Evolutionary conservation across 1,140 invertebrate genomes (phyloP).

Genomic region (Achatina immaculata): DNA sequence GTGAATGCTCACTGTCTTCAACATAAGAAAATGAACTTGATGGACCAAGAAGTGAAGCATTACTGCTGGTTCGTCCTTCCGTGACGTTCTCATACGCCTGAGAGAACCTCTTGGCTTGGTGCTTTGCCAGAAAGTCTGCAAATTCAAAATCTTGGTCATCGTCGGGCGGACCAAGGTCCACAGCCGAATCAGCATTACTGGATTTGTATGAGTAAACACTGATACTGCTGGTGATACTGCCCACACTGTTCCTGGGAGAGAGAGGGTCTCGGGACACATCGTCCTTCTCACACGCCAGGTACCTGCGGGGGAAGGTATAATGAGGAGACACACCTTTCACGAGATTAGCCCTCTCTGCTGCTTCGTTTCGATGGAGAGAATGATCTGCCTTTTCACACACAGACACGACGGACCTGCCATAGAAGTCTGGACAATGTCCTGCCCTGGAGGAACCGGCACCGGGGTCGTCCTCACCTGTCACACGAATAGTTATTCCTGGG

Average conservation of each 20-base stretch:
- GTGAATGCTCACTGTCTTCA: neutral
- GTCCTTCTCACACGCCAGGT: conserved; percentile 17
- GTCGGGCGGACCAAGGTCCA: conserved; percentile 42
- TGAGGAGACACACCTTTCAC: neutral
- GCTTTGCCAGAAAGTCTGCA: conserved; percentile 7
- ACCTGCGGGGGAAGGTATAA: conserved; percentile 17
- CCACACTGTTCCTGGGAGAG: conserved; percentile 40
- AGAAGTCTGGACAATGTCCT: neutral
- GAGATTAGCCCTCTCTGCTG: neutral
- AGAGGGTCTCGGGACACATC: neutral
- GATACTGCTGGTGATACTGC: conserved; percentile 31
- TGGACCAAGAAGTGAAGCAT: conserved; percentile 13
- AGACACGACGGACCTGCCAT: conserved; percentile 5
- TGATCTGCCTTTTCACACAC: neutral
- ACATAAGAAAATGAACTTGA: neutral
- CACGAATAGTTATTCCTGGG: conserved; percentile 8
- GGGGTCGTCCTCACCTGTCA: conserved; percentile 38
- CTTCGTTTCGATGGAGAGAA: neutral
- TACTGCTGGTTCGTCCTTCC: neutral
- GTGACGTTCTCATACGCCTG: neutral
- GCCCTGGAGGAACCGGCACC: neutral
- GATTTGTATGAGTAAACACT: conserved; percentile 40
- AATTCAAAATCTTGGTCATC: conserved; percentile 37
- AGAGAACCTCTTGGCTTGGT: neutral
- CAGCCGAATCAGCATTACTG: conserved; percentile 47